Evolutionary conservation across 2,888 invertebrate species (phyloP).

Genomic region (Brassicogethes aeneus): DNA sequence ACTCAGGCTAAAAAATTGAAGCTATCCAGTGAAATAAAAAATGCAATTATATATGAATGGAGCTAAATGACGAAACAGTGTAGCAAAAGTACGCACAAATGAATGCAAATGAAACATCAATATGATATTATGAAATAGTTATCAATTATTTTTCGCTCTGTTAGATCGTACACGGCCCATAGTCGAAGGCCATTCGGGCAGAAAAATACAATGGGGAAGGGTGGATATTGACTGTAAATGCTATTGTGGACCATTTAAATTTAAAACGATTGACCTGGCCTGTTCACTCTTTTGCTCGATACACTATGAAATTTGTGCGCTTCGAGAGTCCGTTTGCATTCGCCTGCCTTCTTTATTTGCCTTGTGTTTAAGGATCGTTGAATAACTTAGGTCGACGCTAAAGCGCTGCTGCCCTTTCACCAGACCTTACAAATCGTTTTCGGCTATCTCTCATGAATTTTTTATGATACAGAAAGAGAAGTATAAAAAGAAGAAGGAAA

Average conservation of each 20-base stretch:
- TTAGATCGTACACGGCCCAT: slow-evolving; percentile 27
- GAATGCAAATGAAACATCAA: slow-evolving; percentile 31
- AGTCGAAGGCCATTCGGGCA: slow-evolving; percentile 28
- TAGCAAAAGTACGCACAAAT: too few relatives aligned
- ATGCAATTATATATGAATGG: too few relatives aligned
- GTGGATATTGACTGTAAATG: slow-evolving; percentile 29
- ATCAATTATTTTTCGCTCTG: slow-evolving; percentile 33
- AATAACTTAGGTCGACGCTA: too few relatives aligned
- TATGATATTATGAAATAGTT: slow-evolving; percentile 34
- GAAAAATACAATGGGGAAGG: slow-evolving; percentile 35
- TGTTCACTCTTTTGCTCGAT: slow-evolving; percentile 6
- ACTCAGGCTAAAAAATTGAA: too few relatives aligned
- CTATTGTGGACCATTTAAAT: slow-evolving; percentile 33
- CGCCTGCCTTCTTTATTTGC: too few relatives aligned
- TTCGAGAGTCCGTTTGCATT: background rate
- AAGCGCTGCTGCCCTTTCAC: too few relatives aligned
- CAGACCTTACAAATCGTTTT: too few relatives aligned
- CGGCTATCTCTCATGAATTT: too few relatives aligned
- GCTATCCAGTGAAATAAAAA: too few relatives aligned
- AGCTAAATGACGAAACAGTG: too few relatives aligned
- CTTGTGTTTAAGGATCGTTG: slow-evolving; percentile 1
- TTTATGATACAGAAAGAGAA: too few relatives aligned
- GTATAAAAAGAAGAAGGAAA: too few relatives aligned
- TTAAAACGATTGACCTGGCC: slow-evolving; percentile 32
- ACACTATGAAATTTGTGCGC: background rate